These are phyloP conservation scores for Polietes domitor DNA, from an alignment of 2,888 invertebrate species.

Conservation along the genomic window DNA sequence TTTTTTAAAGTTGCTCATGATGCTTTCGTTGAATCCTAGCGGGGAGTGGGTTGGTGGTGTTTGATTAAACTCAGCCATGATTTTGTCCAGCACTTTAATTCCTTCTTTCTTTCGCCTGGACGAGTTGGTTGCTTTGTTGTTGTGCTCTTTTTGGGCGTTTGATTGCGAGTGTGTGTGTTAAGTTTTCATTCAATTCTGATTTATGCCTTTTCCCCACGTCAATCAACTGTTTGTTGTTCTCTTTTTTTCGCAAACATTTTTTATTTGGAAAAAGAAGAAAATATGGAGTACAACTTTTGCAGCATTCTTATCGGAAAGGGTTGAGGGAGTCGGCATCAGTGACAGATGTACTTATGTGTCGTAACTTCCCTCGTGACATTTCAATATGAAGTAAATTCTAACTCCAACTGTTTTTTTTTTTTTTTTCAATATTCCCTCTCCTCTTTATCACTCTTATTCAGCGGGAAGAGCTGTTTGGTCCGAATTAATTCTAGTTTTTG, in stretches of 20 bases:
- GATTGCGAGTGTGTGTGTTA: too few species aligned
- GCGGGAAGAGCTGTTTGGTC: too few species aligned
- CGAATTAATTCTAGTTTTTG: neutral
- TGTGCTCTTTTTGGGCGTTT: neutral
- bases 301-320: neutral
- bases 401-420: slow-evolving; percentile 29
- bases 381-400: slow-evolving; percentile 52
- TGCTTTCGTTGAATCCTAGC: neutral
- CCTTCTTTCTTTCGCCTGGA: neutral
- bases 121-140: neutral
- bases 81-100: slow-evolving; percentile 21
- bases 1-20: slow-evolving; percentile 45
- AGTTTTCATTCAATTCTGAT: slow-evolving; percentile 48
- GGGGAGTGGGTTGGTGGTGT: slow-evolving; percentile 30
- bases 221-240: slow-evolving; percentile 47
- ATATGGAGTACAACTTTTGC: neutral
- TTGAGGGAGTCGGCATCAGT: neutral
- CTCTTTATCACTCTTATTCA: too few species aligned
- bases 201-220: slow-evolving; percentile 50
- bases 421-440: too few species aligned
- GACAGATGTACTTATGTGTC: neutral
- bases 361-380: slow-evolving; percentile 50
- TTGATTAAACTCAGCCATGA: slow-evolving; percentile 35
- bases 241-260: slow-evolving; percentile 19
- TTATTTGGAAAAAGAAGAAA: neutral